These are phyloP conservation scores for Pantherophis vulpinus DNA, from an alignment of 2,797 vertebrate genomes.

Conservation along the genomic window DNA sequence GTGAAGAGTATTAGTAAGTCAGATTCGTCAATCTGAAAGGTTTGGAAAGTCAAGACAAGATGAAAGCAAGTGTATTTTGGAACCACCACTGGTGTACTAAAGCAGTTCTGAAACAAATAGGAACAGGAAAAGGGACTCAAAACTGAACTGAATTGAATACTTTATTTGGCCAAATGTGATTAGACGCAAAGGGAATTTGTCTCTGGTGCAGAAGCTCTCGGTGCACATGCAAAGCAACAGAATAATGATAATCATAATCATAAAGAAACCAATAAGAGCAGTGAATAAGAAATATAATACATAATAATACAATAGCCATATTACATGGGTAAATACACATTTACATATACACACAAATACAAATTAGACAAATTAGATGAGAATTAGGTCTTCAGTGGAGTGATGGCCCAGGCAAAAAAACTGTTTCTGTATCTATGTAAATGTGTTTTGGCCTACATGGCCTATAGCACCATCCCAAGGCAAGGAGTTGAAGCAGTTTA, in stretches of 20 bases:
- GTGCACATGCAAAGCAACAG: neutral
- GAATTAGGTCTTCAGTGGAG: neutral
- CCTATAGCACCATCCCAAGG: neutral
- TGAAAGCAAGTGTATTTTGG: neutral
- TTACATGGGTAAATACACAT: neutral
- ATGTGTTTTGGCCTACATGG: neutral
- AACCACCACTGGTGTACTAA: neutral
- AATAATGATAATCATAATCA: neutral
- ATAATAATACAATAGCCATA: neutral
- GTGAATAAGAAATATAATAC: neutral
- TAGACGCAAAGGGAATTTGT: neutral
- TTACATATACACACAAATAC: neutral
- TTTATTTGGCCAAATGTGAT: neutral
- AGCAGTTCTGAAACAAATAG: neutral
- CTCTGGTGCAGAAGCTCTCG: neutral
- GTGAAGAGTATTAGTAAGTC: neutral
- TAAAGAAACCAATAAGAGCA: neutral
- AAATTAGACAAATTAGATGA: neutral
- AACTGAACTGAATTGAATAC: neutral
- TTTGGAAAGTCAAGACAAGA: neutral
- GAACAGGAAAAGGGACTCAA: neutral
- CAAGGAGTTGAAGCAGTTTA: neutral
- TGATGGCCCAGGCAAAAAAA: neutral
- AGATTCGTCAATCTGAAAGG: neutral
- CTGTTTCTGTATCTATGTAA: neutral